Evolutionary conservation across 2,797 vertebrate genomes (phyloP), one percentile per base, ranked within the genome.

Genomic region (Gobio occitaniae): DNA sequence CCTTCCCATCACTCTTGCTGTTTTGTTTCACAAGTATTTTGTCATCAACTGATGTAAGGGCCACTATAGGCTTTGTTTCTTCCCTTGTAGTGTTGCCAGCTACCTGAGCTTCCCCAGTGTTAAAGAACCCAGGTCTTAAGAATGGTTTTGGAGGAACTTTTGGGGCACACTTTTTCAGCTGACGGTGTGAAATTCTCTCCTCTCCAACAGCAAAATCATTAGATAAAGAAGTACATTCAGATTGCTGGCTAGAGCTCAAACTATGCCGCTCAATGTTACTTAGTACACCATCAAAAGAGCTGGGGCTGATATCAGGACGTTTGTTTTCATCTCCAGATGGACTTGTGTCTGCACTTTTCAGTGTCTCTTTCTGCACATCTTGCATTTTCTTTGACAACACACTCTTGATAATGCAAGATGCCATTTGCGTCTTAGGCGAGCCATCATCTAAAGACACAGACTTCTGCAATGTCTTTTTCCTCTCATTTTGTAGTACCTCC

Each of bases 331-430:
- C 87, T n/a, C 90, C 90, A 80, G 84, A 86, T 12, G 89, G 81
- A 80, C 74, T 89, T 29, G 32, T 77, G 50, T 90, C 89, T 77
- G 91, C 88, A 47, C 44, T 90, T 82, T 66, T 65, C 78, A 91
- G 86, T n/a, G 86, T 65, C 84, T 91, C 89, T 85, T 90, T 92
- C 56, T 93, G 91, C 72, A 91, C 91, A n/a, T 92, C 92, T 84
- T 96, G 96, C 95, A 98, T 96, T 92, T 97, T 98, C 92, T 97
- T 97, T 84, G 96, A 96, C 54, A 98, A 92, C 25, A 97, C 96
- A 3, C 95, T 98, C 88, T 97, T 97, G 86, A 99, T 97, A 48
- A 98, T 92, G 88, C 93, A 96, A 5, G 97, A 96, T 48, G 98
- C 97, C 41, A 95, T 95, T 91, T 96, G 95, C 71, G 96, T 95